Percentiles rank a stretch among this genome's conserved stretches.
phyloP scores from a whole-genome alignment of 2,888 invertebrate species.

The Parascotia fuliginaria region DNA sequence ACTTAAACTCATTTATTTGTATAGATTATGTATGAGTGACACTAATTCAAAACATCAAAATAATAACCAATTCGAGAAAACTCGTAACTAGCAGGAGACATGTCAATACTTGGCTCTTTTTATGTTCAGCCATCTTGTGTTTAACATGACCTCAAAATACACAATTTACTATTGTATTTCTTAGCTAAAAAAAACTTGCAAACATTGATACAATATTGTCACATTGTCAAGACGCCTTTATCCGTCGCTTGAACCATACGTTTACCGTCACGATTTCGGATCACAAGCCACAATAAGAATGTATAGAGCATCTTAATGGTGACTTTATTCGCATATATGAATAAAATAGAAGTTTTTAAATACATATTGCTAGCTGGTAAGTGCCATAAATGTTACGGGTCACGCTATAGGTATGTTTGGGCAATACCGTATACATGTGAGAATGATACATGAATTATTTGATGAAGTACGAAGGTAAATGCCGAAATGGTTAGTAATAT shows the following conservation, averaged over 20 bases:
- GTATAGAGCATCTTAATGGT: conserved; percentile 72
- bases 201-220: too few species aligned
- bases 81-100: too few species aligned
- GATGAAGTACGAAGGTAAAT: conserved; percentile 2
- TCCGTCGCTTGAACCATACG: conserved; percentile 47
- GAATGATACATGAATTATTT: conserved; percentile 20
- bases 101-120: too few species aligned
- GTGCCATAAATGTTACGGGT: conserved; percentile 40
- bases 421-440: conserved; percentile 39
- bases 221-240: too few species aligned
- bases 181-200: too few species aligned
- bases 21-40: too few species aligned
- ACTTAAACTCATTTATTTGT: too few species aligned
- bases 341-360: conserved; percentile 58
- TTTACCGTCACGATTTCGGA: conserved; percentile 73
- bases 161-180: too few species aligned
- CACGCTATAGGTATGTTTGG: conserved; percentile 33
- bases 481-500: background rate
- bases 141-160: too few species aligned
- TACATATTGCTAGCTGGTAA: conserved; percentile 50
- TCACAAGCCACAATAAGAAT: conserved; percentile 74
- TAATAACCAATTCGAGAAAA: too few species aligned
- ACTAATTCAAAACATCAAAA: too few species aligned
- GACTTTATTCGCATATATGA: conserved; percentile 72
- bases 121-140: too few species aligned